Evolutionary conservation across 2,888 invertebrate genomes (phyloP).

Genomic region (Tenthredo scrophulariae): DNA sequence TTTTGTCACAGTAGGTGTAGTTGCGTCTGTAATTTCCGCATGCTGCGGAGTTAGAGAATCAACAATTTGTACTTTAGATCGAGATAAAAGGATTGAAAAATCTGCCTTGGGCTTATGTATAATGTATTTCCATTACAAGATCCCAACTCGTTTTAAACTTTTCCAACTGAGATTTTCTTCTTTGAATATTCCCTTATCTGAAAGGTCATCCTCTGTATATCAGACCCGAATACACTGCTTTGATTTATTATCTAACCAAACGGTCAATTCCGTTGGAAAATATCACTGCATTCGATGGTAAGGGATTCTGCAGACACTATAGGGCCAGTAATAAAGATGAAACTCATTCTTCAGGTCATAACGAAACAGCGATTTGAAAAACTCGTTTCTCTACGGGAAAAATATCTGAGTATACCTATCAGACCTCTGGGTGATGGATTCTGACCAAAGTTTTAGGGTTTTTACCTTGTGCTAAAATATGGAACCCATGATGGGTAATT

Average conservation of each 20-base stretch:
- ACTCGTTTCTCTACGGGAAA: not conserved
- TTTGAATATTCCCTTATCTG: not conserved
- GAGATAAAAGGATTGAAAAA: not conserved
- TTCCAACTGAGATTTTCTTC: not conserved
- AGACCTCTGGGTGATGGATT: no score
- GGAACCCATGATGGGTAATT: no score
- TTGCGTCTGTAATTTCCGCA: not conserved
- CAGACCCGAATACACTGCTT: not conserved
- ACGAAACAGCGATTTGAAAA: not conserved
- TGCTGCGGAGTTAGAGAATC: not conserved
- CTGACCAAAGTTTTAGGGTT: no score
- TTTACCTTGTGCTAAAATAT: no score
- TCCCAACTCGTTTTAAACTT: constrained; percentile 1
- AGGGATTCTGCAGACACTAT: no score
- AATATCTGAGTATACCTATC: no score
- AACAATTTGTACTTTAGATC: not conserved
- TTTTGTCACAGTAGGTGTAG: not conserved
- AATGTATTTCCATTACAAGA: constrained; percentile 21
- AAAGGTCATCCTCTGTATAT: not conserved
- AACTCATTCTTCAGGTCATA: not conserved
- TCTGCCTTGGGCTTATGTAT: not conserved
- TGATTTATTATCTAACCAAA: not conserved
- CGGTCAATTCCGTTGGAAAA: not conserved
- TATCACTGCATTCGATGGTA: not conserved
- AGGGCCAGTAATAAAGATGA: no score